Base-by-base conservation (phyloP, 2,888 invertebrate genomes). In the Drosophila lacicola region DNA sequence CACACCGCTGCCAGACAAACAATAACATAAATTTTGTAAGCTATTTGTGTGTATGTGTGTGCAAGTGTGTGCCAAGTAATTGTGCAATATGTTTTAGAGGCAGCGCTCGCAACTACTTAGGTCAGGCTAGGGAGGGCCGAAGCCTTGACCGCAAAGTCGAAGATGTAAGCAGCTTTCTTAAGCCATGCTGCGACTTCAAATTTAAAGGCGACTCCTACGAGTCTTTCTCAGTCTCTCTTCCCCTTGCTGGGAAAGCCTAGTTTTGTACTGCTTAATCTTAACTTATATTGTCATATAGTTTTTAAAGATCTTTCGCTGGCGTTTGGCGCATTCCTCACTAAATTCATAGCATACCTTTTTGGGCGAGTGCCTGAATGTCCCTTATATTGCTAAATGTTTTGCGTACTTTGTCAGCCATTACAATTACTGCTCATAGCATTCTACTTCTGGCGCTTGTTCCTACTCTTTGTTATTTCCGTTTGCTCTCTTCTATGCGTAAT, bases 1-100 rank as follows among this genome's bases (percentile, higher is more conserved):
- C 41, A 41, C 41, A 41, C 41, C 21, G 46, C 63, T 79, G 66
- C 77, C 86, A 84, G 86, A 84, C 88, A 84, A 85, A 88, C 88
- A 85, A 88, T 88, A 83, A 86, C 86, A 85, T 85, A 85, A 85
- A 85, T 85, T 85, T 82, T 76, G 70, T 72, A 68, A 82, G 80
- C 80, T 60, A 74, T 75, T 76, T 70, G 63, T 55, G 34, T 19
- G 33, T 62, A 29, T 65, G 37, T 61, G 37, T 61, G 37, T 61
- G 46, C 72, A 58, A 65, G 74, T 69, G 55, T 70, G 65, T 25
- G 78, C 72, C 76, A 77, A 85, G 88, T 88, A 83, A 83, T 83
- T 83, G 88, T 83, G 77, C 88, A 83, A 83, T 83, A 83, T 83
- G 83, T 83, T 82, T 84, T 78, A 75, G 70, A 71, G 73, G 64